Base-by-base conservation (phyloP, 2,888 invertebrate genomes). In the Stegana nigrithorax region DNA sequence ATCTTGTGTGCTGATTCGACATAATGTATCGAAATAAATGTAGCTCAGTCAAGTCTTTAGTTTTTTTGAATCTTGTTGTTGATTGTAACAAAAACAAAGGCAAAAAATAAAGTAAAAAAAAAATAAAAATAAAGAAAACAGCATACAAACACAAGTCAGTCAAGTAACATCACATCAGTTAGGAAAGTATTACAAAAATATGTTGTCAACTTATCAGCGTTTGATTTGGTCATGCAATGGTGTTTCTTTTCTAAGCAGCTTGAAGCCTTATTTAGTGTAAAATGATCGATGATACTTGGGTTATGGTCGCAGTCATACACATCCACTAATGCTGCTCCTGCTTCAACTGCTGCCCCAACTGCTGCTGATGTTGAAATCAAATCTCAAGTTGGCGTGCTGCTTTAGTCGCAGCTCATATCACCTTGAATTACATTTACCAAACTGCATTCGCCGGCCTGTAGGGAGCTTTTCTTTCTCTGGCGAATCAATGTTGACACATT, bases 151-250 rank as follows among this genome's bases (percentile, higher is more conserved):
- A n/a, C n/a, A n/a, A n/a, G n/a, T n/a, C n/a, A n/a, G n/a, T n/a
- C n/a, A n/a, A n/a, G n/a, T n/a, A n/a, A n/a, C n/a, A n/a, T n/a
- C n/a, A n/a, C 21, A 25, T 27, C 29, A 2, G 7, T 8, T 26
- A 26, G 17, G 10, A 19, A 14, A 44, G 19, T 10, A 44, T 19
- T 19, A 17, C 27, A 42, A 32, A 50, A 57, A 57, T 42, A 29
- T 59, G 59, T 50, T 59, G 59, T 59, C 59, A 59, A 50, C 50
- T 39, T 32, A 36, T 25, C 50, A 62, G 66, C 69, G 68, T 68
- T 75, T 63, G 78, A 78, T 78, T 80, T 76, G 76, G 80, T 78
- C 80, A 79, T 78, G 80, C 78, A 80, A 78, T 76, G 76, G 76
- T 79, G 76, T 76, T 76, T 80, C 79, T 76, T 76, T 79, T 71